phyloP scores from a whole-genome alignment of 2,113 vertebrate genomes.

The Crotalus tigris region DNA sequence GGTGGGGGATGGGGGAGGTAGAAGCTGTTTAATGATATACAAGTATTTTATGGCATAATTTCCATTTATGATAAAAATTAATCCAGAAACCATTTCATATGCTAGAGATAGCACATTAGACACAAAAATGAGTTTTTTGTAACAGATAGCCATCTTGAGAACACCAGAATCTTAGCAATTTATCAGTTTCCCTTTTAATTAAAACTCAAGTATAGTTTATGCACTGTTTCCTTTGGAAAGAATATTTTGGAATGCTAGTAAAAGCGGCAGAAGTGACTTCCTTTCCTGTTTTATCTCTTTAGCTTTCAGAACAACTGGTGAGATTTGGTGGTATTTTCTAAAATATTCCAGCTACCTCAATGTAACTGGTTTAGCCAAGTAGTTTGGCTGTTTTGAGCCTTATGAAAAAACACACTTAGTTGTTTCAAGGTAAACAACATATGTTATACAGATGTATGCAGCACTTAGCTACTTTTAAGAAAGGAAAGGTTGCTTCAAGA shows the following conservation, averaged over 20 bases:
- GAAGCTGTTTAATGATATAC: constrained; percentile 27
- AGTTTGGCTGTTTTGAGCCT: constrained; percentile 50
- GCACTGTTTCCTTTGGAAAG: constrained; percentile 60
- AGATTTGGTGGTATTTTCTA: constrained; percentile 47
- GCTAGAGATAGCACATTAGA: constrained; percentile 56
- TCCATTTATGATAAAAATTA: constrained; percentile 63
- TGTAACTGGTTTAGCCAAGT: constrained; percentile 37
- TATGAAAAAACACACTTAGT: constrained; percentile 60
- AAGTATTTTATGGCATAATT: constrained; percentile 55
- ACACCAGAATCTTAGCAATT: constrained; percentile 59
- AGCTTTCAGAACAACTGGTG: constrained; percentile 58
- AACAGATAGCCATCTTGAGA: constrained; percentile 60
- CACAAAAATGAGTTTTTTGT: constrained; percentile 35
- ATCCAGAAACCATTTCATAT: constrained; percentile 59
- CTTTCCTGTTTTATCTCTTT: constrained; percentile 53
- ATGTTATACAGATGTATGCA: background rate
- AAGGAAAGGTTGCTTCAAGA: background rate
- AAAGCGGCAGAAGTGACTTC: background rate
- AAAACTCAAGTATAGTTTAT: constrained; percentile 61
- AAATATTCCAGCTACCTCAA: constrained; percentile 41
- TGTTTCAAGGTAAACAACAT: background rate
- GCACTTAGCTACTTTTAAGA: constrained; percentile 13
- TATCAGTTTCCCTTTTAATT: constrained; percentile 70
- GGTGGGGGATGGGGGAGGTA: constrained; percentile 26
- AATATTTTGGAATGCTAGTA: constrained; percentile 55